A percentile compares a stretch with the other conserved stretches of the same genome.
Conservation (phyloP, 2,888 invertebrate species). For the Calameuta filiformis region DNA sequence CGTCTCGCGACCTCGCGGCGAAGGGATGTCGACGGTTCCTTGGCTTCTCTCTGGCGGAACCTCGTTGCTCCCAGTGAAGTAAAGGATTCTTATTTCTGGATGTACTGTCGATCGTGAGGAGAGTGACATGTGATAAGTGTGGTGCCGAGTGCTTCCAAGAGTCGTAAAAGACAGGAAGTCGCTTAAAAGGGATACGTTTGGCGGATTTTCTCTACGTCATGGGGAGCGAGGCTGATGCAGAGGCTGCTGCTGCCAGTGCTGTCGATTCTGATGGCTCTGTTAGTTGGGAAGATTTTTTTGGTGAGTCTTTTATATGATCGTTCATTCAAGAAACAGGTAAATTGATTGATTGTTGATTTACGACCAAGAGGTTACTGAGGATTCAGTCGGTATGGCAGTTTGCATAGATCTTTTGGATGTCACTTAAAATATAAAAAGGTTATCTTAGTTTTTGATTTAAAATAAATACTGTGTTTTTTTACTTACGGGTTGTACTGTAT, state of each 20-base stretch:
- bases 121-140: slow-evolving; percentile 16
- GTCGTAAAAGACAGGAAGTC: neutral
- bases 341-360: neutral
- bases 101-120: neutral
- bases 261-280: slow-evolving; percentile 77
- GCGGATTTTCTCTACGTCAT: slow-evolving; percentile 26
- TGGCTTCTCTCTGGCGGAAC: neutral
- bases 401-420: neutral
- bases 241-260: slow-evolving; percentile 62
- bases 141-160: slow-evolving; percentile 1
- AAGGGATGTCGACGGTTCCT: slow-evolving; percentile 27
- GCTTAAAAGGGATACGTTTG: neutral
- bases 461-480: neutral
- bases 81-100: neutral
- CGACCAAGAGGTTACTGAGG: neutral
- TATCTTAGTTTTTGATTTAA: neutral
- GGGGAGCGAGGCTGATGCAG: slow-evolving; percentile 49
- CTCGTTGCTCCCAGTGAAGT: slow-evolving; percentile 2
- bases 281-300: slow-evolving; percentile 80
- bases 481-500: neutral
- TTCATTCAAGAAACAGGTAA: neutral
- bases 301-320: slow-evolving; percentile 64
- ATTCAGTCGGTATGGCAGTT: neutral
- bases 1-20: slow-evolving; percentile 47
- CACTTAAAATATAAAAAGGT: neutral